These are phyloP conservation scores for Kryptopterus vitreolus DNA, from an alignment of 2,797 vertebrate genomes.

Conservation along the genomic window DNA sequence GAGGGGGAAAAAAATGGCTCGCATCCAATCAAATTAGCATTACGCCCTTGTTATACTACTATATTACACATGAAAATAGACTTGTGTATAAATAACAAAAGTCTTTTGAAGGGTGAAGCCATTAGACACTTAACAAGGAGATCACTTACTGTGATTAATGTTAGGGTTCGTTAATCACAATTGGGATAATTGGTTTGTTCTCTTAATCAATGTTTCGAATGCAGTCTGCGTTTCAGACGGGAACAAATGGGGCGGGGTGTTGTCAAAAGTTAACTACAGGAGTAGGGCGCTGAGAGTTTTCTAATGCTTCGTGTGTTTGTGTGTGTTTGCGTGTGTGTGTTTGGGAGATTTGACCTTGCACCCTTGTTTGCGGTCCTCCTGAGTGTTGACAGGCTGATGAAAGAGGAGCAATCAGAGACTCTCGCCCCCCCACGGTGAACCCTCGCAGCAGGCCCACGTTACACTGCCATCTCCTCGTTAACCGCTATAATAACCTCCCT, in stretches of 20 bases:
- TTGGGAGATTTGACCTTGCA: conserved; percentile 52
- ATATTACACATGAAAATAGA: conserved; percentile 27
- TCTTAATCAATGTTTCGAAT: conserved; percentile 35
- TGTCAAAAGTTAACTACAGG: conserved; percentile 32
- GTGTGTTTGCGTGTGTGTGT: conserved; percentile 37
- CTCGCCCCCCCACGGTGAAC: conserved; percentile 44
- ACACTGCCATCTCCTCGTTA: conserved; percentile 57
- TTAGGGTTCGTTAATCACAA: conserved; percentile 26
- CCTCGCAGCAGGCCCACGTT: conserved; percentile 52
- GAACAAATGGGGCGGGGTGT: conserved; percentile 4
- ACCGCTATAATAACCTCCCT: conserved; percentile 56
- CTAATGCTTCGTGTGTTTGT: conserved; percentile 8
- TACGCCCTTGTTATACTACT: conserved; percentile 4
- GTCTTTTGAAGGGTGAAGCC: conserved; percentile 29
- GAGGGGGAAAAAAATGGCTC: neutral
- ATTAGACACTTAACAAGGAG: conserved; percentile 30
- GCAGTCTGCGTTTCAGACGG: neutral
- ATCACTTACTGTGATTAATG: conserved; percentile 35
- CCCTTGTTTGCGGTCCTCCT: conserved; percentile 50
- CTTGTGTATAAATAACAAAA: conserved; percentile 14
- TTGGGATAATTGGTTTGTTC: conserved; percentile 39
- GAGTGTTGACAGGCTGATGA: conserved; percentile 60
- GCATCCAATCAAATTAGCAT: conserved; percentile 23
- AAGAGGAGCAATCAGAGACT: conserved; percentile 61
- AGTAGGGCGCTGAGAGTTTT: conserved; percentile 22